Evolutionary conservation across 2,113 vertebrate genomes (phyloP), one percentile per base, ranked within the genome.

Genomic region (Phoxinus phoxinus): DNA sequence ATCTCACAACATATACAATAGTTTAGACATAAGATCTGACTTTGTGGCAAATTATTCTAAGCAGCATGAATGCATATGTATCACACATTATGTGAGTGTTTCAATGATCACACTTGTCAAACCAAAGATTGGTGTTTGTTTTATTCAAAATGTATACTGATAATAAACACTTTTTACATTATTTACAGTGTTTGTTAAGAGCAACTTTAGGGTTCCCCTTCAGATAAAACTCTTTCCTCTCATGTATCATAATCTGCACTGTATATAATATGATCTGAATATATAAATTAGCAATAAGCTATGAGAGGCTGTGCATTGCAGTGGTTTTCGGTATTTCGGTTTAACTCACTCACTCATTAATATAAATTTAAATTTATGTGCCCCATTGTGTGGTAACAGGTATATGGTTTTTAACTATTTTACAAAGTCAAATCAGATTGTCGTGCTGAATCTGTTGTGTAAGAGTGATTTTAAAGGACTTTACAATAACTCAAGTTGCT

Each of bases 131-230:
- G 75, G 30, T 58, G 75, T 27, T 77, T 77, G 27, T 46, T 65
- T 30, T 46, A 63, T 81, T 21, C 12, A 35, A 23, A 30, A 63
- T 32, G 8, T 69, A 51, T 81, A 35, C 44, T 81, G 58, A 58
- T 80, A 79, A 79, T 78, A 44, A 61, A 80, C 27, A 80, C 15
- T 1, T 44, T 63, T 80, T 44, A 41, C 13, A 80, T 63, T 63
- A 44, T 30, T 65, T 30, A 25, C n/a, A 4, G 6, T 61, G 23
- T 35, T 35, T 44, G 35, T 80, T 61, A 78, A 56, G 21, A n/a
- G 3, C 76, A 59, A 79, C 53, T 79, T 44, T 44, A 44, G 37
- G 12, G 21, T n/a, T 69, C 17, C 30, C 27, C 61, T 63, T 63
- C 12, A 63, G 25, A 27, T 27, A 15, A 15, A 63, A 59, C 23